Evolutionary conservation across 1,140 invertebrate species (phyloP).

Genomic region (Samia ricini): DNA sequence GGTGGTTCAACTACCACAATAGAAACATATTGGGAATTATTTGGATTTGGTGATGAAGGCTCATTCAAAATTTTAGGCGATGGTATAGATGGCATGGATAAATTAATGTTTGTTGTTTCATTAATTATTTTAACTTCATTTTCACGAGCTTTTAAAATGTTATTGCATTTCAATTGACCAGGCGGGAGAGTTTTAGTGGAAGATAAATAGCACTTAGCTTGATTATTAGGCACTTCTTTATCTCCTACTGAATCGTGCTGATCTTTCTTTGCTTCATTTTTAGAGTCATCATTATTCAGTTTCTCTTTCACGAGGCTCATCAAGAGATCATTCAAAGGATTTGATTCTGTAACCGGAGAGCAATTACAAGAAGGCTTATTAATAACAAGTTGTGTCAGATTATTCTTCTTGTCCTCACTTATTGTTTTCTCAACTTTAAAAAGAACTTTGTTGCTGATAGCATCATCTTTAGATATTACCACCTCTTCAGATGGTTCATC

Average conservation of each 20-base stretch:
- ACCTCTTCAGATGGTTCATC: constrained; percentile 57
- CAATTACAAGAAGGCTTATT: constrained; percentile 67
- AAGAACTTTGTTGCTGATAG: constrained; percentile 69
- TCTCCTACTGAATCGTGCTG: constrained; percentile 75
- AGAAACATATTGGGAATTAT: constrained; percentile 78
- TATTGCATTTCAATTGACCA: constrained; percentile 96
- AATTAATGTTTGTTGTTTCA: constrained; percentile 62
- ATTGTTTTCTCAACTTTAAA: constrained; percentile 61
- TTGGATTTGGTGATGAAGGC: constrained; percentile 59
- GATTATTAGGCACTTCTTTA: constrained; percentile 83
- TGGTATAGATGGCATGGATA: constrained; percentile 61
- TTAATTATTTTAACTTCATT: constrained; percentile 72
- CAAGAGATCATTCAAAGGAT: constrained; percentile 71
- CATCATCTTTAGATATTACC: constrained; percentile 67
- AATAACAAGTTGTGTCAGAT: constrained; percentile 62
- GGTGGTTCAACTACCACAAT: constrained; percentile 79
- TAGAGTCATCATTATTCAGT: constrained; percentile 78
- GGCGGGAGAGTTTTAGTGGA: constrained; percentile 86
- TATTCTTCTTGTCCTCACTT: constrained; percentile 63
- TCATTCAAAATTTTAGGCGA: constrained; percentile 73
- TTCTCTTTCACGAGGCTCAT: constrained; percentile 77
- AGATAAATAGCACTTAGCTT: constrained; percentile 78
- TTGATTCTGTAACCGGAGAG: constrained; percentile 69
- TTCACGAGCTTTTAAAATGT: constrained; percentile 91
- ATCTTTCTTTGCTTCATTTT: constrained; percentile 79